Conservation (phyloP, 2,113 vertebrate species). For the Embiotoca jacksoni region DNA sequence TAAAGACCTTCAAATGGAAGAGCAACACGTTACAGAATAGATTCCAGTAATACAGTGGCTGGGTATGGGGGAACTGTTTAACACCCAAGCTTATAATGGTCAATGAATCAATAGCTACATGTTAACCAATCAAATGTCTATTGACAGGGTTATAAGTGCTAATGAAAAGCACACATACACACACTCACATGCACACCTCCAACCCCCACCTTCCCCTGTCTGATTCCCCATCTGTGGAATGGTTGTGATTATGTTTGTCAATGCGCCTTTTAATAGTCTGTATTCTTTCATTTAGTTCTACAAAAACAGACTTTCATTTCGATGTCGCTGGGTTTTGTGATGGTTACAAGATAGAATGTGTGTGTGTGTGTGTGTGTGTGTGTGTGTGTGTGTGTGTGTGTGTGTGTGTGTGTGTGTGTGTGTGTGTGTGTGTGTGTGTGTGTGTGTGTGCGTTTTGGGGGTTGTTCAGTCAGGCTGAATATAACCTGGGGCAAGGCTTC, state of each 20-base stretch:
- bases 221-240: background rate
- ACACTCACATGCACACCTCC: background rate
- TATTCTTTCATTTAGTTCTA: slow-evolving; percentile 50
- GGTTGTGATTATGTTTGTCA: slow-evolving; percentile 1
- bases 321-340: slow-evolving; percentile 12
- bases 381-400: background rate
- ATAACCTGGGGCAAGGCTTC: slow-evolving; percentile 64
- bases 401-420: slow-evolving; percentile 7
- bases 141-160: slow-evolving; percentile 65
- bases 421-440: slow-evolving; percentile 5
- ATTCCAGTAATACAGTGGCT: slow-evolving; percentile 8
- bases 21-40: background rate
- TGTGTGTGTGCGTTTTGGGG: too few relatives aligned
- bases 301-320: slow-evolving; percentile 51
- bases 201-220: background rate
- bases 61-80: slow-evolving; percentile 24
- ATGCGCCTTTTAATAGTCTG: slow-evolving; percentile 43
- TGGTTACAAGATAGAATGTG: slow-evolving; percentile 19
- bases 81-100: slow-evolving; percentile 38
- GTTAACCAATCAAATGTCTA: slow-evolving; percentile 70
- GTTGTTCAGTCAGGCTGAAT: slow-evolving; percentile 45
- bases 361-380: slow-evolving; percentile 8
- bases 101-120: slow-evolving; percentile 65
- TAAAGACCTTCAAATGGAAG: background rate
- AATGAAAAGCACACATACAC: slow-evolving; percentile 40